Percentiles rank a stretch among this genome's conserved stretches.
Evolutionary conservation across 1,140 invertebrate genomes (phyloP).

Genomic region (Holcopasites calliopsidis): DNA sequence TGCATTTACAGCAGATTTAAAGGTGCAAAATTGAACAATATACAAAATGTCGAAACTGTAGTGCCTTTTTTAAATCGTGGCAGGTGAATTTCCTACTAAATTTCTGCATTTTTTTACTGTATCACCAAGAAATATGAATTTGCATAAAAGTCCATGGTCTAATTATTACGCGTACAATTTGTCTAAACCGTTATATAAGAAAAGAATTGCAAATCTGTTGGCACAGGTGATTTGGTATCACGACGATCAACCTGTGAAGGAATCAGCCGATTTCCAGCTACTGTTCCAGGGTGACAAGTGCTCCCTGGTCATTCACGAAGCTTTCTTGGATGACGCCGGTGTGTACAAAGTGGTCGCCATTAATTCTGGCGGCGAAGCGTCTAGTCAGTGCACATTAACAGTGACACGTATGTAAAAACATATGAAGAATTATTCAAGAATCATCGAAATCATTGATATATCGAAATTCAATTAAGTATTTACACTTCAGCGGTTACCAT

Average conservation of each 20-base stretch:
- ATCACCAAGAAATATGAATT: too few relatives aligned
- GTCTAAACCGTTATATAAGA: neutral
- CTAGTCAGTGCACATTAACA: constrained; percentile 85
- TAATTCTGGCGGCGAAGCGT: constrained; percentile 89
- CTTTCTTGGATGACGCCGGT: constrained; percentile 87
- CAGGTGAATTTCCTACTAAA: too few relatives aligned
- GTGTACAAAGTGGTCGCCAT: constrained; percentile 90
- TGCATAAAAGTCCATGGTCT: too few relatives aligned
- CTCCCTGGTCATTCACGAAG: constrained; percentile 88
- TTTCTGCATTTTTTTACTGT: too few relatives aligned
- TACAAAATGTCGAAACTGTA: too few relatives aligned
- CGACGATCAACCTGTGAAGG: constrained; percentile 90
- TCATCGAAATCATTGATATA: neutral
- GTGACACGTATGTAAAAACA: constrained; percentile 75
- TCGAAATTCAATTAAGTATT: neutral
- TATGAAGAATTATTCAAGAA: neutral
- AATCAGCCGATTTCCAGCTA: constrained; percentile 89
- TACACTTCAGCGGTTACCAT: constrained; percentile 31
- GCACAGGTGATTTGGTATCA: constrained; percentile 91
- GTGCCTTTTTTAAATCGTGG: too few relatives aligned
- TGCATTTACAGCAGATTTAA: too few relatives aligned
- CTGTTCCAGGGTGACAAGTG: constrained; percentile 91
- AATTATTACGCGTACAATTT: too few relatives aligned
- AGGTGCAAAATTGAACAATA: too few relatives aligned
- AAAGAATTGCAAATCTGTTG: constrained; percentile 12